Evolutionary conservation across 2,797 vertebrate species (phyloP), one percentile per base, ranked within the genome.

Genomic region (Prionace glauca): DNA sequence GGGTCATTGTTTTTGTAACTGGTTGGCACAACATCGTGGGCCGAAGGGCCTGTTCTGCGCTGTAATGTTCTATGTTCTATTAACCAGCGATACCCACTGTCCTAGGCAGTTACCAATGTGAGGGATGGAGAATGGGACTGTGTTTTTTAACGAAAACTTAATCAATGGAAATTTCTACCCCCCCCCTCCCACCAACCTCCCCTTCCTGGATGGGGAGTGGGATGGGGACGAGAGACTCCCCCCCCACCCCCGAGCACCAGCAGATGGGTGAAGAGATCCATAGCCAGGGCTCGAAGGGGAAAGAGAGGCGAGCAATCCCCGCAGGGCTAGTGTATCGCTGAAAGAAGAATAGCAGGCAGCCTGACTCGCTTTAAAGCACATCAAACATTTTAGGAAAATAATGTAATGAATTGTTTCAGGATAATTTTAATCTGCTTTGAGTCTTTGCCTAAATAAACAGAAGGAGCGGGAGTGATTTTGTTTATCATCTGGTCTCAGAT

Each of bases 381-480:
- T 74, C 50, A 77, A 50, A n/a, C 71, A 95, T n/a, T 77, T 77
- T n/a, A 20, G 2, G 77, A 95, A 95, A 94, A 32, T 77, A 95
- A 71, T 26, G 7, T 60, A 71, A 71, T 12, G n/a, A 32, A 60
- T 77, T 60, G 93, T 77, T 32, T 60, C 29, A 32, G 74, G 56
- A 74, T 56, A 74, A 45, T 74, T 74, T 74, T 94, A 94, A 77
- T 95, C 50, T 74, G 71, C 93, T 95, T 72, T 74, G 93, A 74
- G 72, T 94, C 45, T 4, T 29, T 50, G 29, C 71, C 93, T 95
- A 77, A 77, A n/a, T 95, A 95, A 56, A 95, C 14, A 77, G 45
- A 9, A n/a, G 69, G 50, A 65, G 14, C 1, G 41, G n/a, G 93
- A 77, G 45, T 50, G 50, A 77, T 77, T 95, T n/a, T 95, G 71